These are phyloP conservation scores for Carapus acus DNA, from an alignment of 2,797 vertebrate genomes.

Conservation along the genomic window DNA sequence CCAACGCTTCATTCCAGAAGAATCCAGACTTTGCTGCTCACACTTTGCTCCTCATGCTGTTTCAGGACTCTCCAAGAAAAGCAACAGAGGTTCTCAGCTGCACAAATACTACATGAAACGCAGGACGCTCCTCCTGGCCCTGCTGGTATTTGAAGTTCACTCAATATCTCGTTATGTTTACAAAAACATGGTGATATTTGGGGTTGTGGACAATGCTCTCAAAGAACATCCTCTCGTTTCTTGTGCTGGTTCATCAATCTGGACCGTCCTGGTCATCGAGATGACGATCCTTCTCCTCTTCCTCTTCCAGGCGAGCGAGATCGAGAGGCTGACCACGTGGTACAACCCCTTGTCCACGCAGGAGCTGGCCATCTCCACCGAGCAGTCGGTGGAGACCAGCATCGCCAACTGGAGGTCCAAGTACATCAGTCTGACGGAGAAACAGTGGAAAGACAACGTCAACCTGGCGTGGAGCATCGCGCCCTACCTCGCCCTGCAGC, in stretches of 20 bases:
- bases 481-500: constrained; percentile 87
- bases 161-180: not conserved
- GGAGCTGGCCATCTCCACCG: constrained; percentile 81
- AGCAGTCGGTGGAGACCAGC: constrained; percentile 89
- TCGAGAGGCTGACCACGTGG: constrained; percentile 92
- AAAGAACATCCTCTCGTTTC: no score
- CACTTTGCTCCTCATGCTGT: constrained; percentile 23
- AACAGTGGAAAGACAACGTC: constrained; percentile 98
- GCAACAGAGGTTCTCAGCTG: constrained; percentile 88
- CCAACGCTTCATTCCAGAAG: not conserved
- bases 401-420: constrained; percentile 96
- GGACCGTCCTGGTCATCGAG: no score
- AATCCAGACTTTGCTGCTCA: not conserved
- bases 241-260: no score
- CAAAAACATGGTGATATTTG: no score
- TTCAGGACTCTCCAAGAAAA: constrained; percentile 91
- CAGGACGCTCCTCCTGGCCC: constrained; percentile 83
- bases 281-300: no score
- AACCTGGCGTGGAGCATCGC: constrained; percentile 95
- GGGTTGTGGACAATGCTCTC: no score
- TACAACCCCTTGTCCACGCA: constrained; percentile 92
- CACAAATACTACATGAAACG: constrained; percentile 99
- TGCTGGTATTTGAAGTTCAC: constrained; percentile 75
- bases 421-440: constrained; percentile 89
- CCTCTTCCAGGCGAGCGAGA: constrained; percentile 86